A percentile compares a stretch with the other conserved stretches of the same genome.
phyloP scores from a whole-genome alignment of 2,113 vertebrate species.

The Macroglossus sobrinus region DNA sequence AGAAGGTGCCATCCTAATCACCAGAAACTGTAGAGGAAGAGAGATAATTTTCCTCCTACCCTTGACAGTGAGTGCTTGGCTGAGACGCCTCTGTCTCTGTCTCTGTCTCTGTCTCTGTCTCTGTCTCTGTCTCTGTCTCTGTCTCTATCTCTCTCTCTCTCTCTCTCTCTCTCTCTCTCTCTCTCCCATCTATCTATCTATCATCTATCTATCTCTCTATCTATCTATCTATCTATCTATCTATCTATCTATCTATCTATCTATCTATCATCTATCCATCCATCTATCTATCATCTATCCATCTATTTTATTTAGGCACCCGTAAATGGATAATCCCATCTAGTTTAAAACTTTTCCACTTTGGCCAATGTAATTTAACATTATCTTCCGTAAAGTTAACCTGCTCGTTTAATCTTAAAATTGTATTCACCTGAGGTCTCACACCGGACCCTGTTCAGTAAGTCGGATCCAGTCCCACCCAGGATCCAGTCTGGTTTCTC shows the following conservation, averaged over 20 bases:
- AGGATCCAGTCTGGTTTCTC: neutral
- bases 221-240: no score
- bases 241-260: no score
- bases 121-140: no score
- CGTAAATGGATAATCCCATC: neutral
- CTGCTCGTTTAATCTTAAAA: neutral
- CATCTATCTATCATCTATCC: no score
- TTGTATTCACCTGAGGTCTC: neutral
- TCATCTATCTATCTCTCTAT: no score
- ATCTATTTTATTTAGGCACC: neutral
- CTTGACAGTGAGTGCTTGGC: neutral
- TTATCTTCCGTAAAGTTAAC: neutral
- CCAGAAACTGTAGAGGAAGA: neutral
- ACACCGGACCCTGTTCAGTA: neutral
- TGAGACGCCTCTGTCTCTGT: neutral
- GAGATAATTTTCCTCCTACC: neutral
- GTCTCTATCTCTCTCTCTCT: no score
- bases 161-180: no score
- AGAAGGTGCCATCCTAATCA: neutral
- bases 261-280: no score
- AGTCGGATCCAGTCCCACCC: neutral
- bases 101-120: no score
- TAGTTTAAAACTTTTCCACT: neutral
- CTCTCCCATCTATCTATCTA: no score
- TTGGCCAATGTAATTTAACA: neutral